Base-by-base conservation (phyloP, 2,888 invertebrate genomes). In the Meliscaeva auricollis region DNA sequence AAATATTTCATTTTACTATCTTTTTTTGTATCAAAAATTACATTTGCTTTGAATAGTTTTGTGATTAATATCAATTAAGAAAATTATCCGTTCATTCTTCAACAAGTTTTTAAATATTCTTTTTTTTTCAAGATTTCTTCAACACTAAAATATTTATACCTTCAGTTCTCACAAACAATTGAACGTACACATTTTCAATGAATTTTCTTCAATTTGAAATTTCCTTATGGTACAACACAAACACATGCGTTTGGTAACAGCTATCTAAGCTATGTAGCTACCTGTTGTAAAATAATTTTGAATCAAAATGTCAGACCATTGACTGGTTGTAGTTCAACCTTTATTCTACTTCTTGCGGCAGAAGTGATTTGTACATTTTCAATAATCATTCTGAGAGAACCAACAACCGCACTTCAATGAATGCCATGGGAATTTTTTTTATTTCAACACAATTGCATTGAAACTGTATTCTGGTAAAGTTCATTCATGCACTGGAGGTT, bases 361-460 rank as follows among this genome's bases (percentile, higher is more conserved):
- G 6, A 1, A 56, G 17, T 30, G 11, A n/a, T n/a, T n/a, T 52
- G 3, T 20, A 56, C 7, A 20, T 17, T 56, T 20, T 35, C 35
- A 56, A 32, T 32, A 56, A 56, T 35, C 17, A 13, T 26, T 26
- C 3, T 26, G 26, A 26, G 26, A 52, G 30, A 9, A 15, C 46
- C n/a, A 17, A 35, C 17, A 6, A 13, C 6, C 32, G 35, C 20
- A 56, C 56, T 56, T 56, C 35, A 13, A 56, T 35, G 56, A 56
- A 56, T 56, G 35, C 35, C 56, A 56, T 56, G 56, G 56, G 56
- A 56, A 56, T 4, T 26, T 26, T 35, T 35, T 13, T 56, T 56
- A 17, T 56, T 35, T 35, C 32, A 35, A 56, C 4, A 54, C 30
- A 54, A 54, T 54, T 5, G 30, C 5, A 30, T 8, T 15, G 58